Evolutionary conservation across 2,888 invertebrate genomes (phyloP).

Genomic region (Loripinus fragilis): DNA sequence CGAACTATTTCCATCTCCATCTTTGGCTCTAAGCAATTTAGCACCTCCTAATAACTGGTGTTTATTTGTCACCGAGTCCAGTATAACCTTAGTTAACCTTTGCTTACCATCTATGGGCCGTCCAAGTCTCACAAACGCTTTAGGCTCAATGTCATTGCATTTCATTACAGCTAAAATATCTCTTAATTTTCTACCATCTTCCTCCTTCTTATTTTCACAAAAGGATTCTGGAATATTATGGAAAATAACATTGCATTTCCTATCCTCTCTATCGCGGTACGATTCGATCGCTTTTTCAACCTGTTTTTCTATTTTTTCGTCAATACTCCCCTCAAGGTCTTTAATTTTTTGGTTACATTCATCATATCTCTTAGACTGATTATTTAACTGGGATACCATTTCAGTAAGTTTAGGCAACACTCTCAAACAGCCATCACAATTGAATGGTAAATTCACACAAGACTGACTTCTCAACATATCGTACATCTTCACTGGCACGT

Average conservation of each 20-base stretch:
- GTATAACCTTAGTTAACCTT: neutral
- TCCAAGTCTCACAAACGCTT: slow-evolving; percentile 8
- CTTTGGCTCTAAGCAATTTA: neutral
- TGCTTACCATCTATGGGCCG: neutral
- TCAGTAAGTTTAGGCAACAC: too few species aligned
- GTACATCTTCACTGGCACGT: neutral
- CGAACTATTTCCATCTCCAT: neutral
- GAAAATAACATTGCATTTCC: slow-evolving; percentile 24
- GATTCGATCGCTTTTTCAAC: slow-evolving; percentile 9
- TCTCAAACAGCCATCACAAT: too few species aligned
- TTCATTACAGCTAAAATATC: neutral
- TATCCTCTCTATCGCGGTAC: slow-evolving; percentile 13
- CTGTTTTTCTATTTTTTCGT: neutral
- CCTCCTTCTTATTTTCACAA: neutral
- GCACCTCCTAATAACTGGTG: slow-evolving; percentile 1
- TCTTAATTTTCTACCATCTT: neutral
- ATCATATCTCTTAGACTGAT: too few species aligned
- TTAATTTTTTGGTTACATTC: too few species aligned
- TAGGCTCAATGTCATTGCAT: neutral
- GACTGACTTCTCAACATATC: neutral
- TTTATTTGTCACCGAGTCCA: neutral
- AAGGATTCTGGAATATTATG: slow-evolving; percentile 28
- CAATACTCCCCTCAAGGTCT: neutral
- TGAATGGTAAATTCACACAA: too few species aligned
- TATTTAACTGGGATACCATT: too few species aligned